A percentile compares a stretch with the other conserved stretches of the same genome.
Conservation (phyloP, 2,888 invertebrate species). For the Drosophila pullipes region DNA sequence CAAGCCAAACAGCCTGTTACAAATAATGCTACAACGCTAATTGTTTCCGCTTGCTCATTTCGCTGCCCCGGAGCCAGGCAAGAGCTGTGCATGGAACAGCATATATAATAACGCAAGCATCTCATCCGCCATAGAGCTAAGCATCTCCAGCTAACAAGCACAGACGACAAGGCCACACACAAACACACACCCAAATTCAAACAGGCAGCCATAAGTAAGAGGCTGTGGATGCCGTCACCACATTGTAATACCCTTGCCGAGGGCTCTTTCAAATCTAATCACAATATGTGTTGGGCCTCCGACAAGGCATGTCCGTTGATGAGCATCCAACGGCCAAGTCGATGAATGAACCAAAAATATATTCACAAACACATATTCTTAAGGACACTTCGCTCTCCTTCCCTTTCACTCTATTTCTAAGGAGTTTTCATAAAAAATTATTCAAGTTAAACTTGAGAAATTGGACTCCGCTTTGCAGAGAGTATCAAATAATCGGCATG, state of each 20-base stretch:
- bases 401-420: not conserved
- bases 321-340: not conserved
- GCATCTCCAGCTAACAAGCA: conserved; percentile 21
- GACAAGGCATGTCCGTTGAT: not conserved
- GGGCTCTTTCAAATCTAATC: not conserved
- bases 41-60: conserved; percentile 81
- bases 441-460: not conserved
- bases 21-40: conserved; percentile 79
- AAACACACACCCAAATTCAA: conserved; percentile 3
- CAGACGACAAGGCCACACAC: conserved; percentile 18
- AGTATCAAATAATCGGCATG: not conserved
- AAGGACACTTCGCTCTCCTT: not conserved
- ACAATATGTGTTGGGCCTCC: not conserved
- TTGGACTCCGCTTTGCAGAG: not conserved
- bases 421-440: not conserved
- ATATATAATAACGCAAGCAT: conserved; percentile 4
- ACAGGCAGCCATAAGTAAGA: conserved; percentile 10
- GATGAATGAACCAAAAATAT: not conserved
- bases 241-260: conserved; percentile 30
- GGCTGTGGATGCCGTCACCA: conserved; percentile 41
- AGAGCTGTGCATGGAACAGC: conserved; percentile 4
- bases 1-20: conserved; percentile 67
- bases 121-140: conserved; percentile 25
- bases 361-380: not conserved
- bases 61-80: conserved; percentile 36